phyloP scores from a whole-genome alignment of 1,140 invertebrate species.

The Pogonomyrmex californicus region DNA sequence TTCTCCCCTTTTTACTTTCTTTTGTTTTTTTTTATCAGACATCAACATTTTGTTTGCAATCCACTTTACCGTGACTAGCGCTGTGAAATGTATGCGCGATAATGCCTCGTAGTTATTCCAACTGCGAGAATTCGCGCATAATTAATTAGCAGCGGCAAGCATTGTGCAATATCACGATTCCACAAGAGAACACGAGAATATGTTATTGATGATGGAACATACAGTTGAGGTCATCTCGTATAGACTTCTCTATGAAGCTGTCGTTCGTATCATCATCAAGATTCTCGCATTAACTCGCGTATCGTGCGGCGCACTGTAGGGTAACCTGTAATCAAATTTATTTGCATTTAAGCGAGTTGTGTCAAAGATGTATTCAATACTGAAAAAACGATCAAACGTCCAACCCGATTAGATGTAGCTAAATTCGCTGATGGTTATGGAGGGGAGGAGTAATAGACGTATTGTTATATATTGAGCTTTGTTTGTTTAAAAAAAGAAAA shows the following conservation, averaged over 20 bases:
- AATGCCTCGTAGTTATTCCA: not conserved
- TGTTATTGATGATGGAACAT: not conserved
- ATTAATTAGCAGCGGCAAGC: slow-evolving; percentile 17
- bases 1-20: slow-evolving; percentile 42
- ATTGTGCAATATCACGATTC: slow-evolving; percentile 44
- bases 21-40: slow-evolving; percentile 57
- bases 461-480: slow-evolving; percentile 1
- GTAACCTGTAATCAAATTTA: slow-evolving; percentile 51
- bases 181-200: not conserved
- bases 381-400: slow-evolving; percentile 20
- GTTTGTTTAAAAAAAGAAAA: slow-evolving; percentile 30
- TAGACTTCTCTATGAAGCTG: not conserved
- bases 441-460: not conserved
- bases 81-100: not conserved
- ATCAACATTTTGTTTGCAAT: slow-evolving; percentile 29
- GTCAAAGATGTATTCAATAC: not conserved
- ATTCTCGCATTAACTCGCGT: slow-evolving; percentile 19
- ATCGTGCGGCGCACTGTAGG: not conserved
- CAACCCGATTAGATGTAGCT: slow-evolving; percentile 4
- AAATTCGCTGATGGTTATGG: not conserved
- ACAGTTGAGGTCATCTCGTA: not conserved
- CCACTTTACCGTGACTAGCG: slow-evolving; percentile 10
- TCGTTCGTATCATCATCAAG: not conserved
- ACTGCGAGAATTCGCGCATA: not conserved
- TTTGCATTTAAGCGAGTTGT: slow-evolving; percentile 53